Evolutionary conservation across 2,888 invertebrate species (phyloP), one percentile per base, ranked within the genome.

Genomic region (Dryocosmus kuriphilus): DNA sequence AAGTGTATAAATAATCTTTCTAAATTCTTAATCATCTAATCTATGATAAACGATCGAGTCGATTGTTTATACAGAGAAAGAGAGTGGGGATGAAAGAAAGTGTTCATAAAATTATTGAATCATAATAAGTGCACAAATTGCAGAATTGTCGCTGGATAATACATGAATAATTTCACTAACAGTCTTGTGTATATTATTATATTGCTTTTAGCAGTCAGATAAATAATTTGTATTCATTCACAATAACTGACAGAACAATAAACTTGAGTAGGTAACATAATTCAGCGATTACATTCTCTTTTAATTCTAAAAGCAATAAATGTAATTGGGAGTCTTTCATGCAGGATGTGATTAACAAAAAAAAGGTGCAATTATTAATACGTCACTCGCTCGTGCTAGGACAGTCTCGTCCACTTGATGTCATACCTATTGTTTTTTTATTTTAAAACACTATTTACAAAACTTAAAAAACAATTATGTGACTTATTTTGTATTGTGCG

Each of bases 11-110:
- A 71, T 32, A 27, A 71, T 71, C 30, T 30, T 27, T 30, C 46
- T 71, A 71, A 71, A 71, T 51, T 51, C 71, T 30, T 30, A 14
- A 51, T 7, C 63, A 35, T 22, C 38, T 9, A n/a, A 46, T 27
- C 41, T 65, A 46, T n/a, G 35, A 16, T 9, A 27, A 19, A n/a
- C 8, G n/a, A 9, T 2, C 6, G 38, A 11, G 11, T 0, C 38
- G n/a, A 51, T n/a, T n/a, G 8, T 19, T 46, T n/a, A 7, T 46
- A 6, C 19, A 46, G 19, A 46, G 35, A 35, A 35, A 35, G 35
- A 11, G 11, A 35, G 35, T 11, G 35, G 35, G 3, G 11, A 35
- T 35, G 11, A 2, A 11, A 35, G 11, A 11, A 35, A 35, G 11
- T 11, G 9, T 35, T 35, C 11, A 2, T 35, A 0, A 11, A 11